phyloP scores from a whole-genome alignment of 2,113 vertebrate species.

The Gorsachius goisagi region DNA sequence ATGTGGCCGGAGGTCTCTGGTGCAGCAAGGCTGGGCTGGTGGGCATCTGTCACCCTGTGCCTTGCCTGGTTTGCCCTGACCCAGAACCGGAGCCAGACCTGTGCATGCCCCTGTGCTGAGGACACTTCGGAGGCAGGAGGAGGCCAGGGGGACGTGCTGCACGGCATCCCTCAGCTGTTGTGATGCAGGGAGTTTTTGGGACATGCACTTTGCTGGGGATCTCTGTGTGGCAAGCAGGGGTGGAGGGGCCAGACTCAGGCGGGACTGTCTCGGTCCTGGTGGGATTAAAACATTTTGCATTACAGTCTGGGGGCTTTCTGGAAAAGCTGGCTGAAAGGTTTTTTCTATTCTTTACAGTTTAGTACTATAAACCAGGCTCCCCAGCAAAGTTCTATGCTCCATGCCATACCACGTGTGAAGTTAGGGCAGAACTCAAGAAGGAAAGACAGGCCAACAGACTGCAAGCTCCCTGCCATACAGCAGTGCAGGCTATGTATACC shows the following conservation, averaged over 20 bases:
- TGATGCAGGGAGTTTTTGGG: neutral
- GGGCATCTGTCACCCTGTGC: neutral
- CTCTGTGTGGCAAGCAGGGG: neutral
- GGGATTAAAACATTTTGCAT: neutral
- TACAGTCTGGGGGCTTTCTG: neutral
- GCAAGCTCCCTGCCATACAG: neutral
- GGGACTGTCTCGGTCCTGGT: accelerated
- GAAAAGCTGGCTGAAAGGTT: neutral
- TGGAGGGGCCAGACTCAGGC: neutral
- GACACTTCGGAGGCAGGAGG: neutral
- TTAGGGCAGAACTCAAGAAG: neutral
- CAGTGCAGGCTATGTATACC: neutral
- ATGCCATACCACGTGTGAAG: accelerated
- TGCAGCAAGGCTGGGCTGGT: neutral
- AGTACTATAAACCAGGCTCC: neutral
- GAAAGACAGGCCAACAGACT: neutral
- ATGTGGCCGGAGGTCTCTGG: neutral
- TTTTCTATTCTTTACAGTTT: neutral
- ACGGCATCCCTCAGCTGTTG: neutral
- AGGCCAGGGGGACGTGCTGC: neutral
- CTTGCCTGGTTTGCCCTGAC: neutral
- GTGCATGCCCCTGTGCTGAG: neutral
- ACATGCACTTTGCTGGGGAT: neutral
- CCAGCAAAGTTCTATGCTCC: neutral
- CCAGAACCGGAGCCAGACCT: neutral